Base-by-base conservation (phyloP, 2,113 vertebrate species). In the Onychorhynchus coronatus region DNA sequence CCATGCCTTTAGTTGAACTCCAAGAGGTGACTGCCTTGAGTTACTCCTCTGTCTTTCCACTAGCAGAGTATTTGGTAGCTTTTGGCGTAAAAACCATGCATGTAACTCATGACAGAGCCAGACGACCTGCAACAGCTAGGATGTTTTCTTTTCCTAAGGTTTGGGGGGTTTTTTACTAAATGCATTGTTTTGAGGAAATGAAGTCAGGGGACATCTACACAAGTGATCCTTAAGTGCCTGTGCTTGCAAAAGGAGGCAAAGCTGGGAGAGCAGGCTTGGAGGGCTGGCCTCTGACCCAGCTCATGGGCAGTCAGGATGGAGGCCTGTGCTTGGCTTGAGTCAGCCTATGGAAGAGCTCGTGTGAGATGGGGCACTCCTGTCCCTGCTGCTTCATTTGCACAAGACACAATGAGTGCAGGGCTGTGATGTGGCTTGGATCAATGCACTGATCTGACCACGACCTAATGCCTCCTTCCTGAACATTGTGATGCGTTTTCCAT, bases 271-370 rank as follows among this genome's bases (percentile, higher is more conserved):
- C 73, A 66, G 35, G 50, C 5, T 31, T 14, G 27, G 71, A 89
- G 44, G 31, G 24, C 22, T 31, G 53, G 49, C 44, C 49, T 79
- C 61, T 58, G 52, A 49, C 23, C 9, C 66, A 49, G 20, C 27
- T 18, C 22, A 7, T 5, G 1, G 0, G 44, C 25, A 52, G 19
- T 30, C 22, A 35, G 35, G 61, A 44, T 10, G 10, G 2, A 13
- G 20, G 6, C 15, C 37, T 53, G 30, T 3, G 1, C 42, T 81
- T 39, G 8, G 15, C 33, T 47, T 12, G 16, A 52, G 42, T 12
- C 23, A 23, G 27, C 3, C 1, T 27, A 50, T 76, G 0, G 3
- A 21, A 39, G 39, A 27, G 62, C 72, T 47, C 31, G 52, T 83
- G 49, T 7, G 33, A 70, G 41, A 70, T 39, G n/a, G 67, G 42